Evolutionary conservation across 1,140 invertebrate genomes (phyloP).

Genomic region (Pogonognathellus flavescens): DNA sequence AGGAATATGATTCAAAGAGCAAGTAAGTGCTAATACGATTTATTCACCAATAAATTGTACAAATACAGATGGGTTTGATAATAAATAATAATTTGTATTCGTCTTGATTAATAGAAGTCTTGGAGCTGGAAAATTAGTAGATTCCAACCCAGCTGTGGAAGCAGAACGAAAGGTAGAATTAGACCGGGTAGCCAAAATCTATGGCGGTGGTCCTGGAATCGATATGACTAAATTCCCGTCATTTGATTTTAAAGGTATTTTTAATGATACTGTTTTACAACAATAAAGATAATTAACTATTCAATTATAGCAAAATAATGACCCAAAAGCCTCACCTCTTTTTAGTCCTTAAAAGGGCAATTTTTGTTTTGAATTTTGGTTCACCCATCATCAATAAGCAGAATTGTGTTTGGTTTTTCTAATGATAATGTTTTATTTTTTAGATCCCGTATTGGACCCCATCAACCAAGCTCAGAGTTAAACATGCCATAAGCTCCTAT

Average conservation of each 20-base stretch:
- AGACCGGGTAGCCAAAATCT: constrained; percentile 84
- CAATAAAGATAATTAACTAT: neutral
- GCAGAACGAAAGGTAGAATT: constrained; percentile 82
- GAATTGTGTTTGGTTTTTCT: too few relatives aligned
- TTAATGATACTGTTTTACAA: neutral
- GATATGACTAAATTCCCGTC: constrained; percentile 91
- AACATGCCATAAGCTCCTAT: neutral
- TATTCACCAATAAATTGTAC: neutral
- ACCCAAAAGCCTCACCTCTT: too few relatives aligned
- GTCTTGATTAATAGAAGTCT: constrained; percentile 58
- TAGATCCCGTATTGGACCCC: constrained; percentile 66
- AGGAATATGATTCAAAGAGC: constrained; percentile 86
- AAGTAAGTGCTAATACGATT: constrained; percentile 72
- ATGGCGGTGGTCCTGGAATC: constrained; percentile 79
- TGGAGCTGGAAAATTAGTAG: constrained; percentile 82
- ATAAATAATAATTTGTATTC: neutral
- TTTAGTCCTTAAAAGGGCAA: too few relatives aligned
- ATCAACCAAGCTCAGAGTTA: constrained; percentile 61
- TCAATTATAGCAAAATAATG: too few relatives aligned
- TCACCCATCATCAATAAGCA: too few relatives aligned
- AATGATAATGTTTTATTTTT: constrained; percentile 52
- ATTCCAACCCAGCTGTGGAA: constrained; percentile 82
- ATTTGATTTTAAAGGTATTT: constrained; percentile 80
- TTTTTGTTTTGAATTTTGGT: neutral
- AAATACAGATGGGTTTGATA: constrained; percentile 22